A percentile compares a stretch with the other conserved stretches of the same genome.
phyloP scores from a whole-genome alignment of 2,113 vertebrate genomes.

The Entomyzon cyanotis region DNA sequence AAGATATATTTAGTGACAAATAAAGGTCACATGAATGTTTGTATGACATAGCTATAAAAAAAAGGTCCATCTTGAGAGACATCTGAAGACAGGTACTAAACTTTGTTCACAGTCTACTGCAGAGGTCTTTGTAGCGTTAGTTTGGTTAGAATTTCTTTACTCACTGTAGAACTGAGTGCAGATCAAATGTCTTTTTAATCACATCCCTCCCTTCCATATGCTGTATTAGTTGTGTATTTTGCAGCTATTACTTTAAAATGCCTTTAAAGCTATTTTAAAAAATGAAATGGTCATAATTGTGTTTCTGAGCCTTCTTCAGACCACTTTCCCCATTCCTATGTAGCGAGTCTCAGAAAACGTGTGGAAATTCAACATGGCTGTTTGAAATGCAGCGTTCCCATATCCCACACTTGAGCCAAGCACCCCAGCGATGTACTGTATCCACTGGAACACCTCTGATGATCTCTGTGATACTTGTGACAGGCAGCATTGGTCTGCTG shows the following conservation, averaged over 20 bases:
- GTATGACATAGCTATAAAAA: neutral
- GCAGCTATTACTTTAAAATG: neutral
- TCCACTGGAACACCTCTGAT: fast-evolving
- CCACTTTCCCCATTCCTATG: neutral
- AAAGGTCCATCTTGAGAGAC: neutral
- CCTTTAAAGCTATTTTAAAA: neutral
- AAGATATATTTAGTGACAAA: neutral
- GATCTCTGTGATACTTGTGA: neutral
- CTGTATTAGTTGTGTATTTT: neutral
- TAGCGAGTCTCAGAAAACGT: neutral
- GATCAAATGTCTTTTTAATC: neutral
- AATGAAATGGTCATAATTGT: neutral
- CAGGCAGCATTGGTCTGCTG: neutral
- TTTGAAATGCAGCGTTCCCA: neutral
- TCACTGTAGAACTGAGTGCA: neutral
- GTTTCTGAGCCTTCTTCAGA: neutral
- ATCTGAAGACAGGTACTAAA: neutral
- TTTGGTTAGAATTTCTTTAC: neutral
- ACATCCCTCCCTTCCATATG: neutral
- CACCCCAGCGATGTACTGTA: neutral
- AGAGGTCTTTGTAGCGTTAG: neutral
- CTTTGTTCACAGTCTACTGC: neutral
- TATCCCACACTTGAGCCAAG: neutral
- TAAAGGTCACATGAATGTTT: neutral
- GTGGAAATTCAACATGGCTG: neutral